Conservation (phyloP, 2,888 invertebrate species). For the Calameuta pallipes region DNA sequence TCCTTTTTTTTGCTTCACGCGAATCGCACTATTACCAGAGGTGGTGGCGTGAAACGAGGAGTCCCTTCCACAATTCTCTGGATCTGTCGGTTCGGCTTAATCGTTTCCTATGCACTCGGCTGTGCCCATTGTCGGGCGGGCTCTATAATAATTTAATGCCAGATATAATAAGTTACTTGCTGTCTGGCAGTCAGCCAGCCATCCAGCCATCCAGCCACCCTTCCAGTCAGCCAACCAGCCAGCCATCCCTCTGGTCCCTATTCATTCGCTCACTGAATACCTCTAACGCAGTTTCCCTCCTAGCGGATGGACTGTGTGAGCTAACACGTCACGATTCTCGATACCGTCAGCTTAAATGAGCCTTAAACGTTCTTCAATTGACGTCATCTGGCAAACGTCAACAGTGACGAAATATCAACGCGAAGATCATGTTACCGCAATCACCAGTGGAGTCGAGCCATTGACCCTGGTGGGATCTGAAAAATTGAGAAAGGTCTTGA, state of each 20-base stretch:
- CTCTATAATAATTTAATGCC: conserved; percentile 66
- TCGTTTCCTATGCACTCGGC: conserved; percentile 65
- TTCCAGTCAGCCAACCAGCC: neutral
- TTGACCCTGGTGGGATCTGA: neutral
- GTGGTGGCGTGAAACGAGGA: neutral
- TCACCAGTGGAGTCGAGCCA: neutral
- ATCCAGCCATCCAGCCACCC: conserved; percentile 45
- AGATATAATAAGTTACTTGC: conserved; percentile 66
- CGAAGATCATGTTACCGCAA: neutral
- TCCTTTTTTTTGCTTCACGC: neutral
- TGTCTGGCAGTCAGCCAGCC: conserved; percentile 59
- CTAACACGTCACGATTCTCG: neutral
- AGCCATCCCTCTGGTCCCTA: neutral
- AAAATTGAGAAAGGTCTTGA: neutral
- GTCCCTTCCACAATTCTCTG: conserved; percentile 23
- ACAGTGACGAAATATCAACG: neutral
- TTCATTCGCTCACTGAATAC: neutral
- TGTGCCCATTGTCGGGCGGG: conserved; percentile 61
- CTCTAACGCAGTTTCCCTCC: neutral
- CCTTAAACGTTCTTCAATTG: neutral
- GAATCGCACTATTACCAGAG: conserved; percentile 1
- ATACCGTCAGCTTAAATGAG: neutral
- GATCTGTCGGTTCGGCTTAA: conserved; percentile 62
- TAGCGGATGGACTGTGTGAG: neutral
- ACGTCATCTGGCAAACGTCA: neutral